Evolutionary conservation across 2,888 invertebrate genomes (phyloP).

Genomic region (Scaptomyza caliginosa): DNA sequence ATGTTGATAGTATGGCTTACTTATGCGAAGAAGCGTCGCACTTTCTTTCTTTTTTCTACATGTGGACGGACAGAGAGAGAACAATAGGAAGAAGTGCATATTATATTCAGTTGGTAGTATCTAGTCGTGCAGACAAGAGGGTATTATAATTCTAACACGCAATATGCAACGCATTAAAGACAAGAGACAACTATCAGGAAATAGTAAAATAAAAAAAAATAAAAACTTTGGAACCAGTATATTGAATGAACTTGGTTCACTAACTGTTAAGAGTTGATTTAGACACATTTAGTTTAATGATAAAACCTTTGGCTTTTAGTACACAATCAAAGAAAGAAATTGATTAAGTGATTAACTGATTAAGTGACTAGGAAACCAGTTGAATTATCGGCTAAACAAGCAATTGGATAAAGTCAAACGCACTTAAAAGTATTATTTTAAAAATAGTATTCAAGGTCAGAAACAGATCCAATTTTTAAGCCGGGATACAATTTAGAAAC

Average conservation of each 20-base stretch:
- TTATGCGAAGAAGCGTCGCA: constrained; percentile 49
- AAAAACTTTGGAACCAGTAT: too few relatives aligned
- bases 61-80: constrained; percentile 6
- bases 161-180: not conserved
- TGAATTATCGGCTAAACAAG: not conserved
- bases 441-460: not conserved
- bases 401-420: too few relatives aligned
- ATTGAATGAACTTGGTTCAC: too few relatives aligned
- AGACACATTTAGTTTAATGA: not conserved
- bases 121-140: not conserved
- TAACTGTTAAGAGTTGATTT: too few relatives aligned
- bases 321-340: not conserved
- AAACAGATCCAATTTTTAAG: too few relatives aligned
- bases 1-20: constrained; percentile 40
- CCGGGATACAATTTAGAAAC: not conserved
- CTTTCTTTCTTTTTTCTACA: constrained; percentile 23
- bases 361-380: constrained; percentile 1
- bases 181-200: too few relatives aligned
- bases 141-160: not conserved
- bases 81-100: constrained; percentile 6
- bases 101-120: not conserved
- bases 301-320: too few relatives aligned
- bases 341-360: constrained; percentile 14
- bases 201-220: too few relatives aligned
- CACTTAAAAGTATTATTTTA: too few relatives aligned